phyloP scores from a whole-genome alignment of 2,113 vertebrate species.

The Chionomys nivalis region DNA sequence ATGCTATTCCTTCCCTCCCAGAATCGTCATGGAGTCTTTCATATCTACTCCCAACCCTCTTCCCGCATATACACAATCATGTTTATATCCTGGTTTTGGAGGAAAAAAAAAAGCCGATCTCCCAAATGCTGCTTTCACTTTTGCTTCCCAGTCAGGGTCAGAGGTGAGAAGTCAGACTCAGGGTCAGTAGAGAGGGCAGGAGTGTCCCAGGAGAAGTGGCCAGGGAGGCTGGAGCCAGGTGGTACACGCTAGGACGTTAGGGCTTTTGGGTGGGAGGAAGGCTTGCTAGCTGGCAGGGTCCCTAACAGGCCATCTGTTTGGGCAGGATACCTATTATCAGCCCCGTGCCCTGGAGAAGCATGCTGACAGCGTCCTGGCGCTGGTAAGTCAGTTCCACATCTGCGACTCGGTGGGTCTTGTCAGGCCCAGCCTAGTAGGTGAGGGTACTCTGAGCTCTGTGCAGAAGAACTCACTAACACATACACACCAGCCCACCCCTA shows the following conservation, averaged over 20 bases:
- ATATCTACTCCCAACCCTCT: neutral
- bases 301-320: conserved; percentile 61
- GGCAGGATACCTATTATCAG: conserved; percentile 92
- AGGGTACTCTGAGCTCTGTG: conserved; percentile 35
- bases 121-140: conserved; percentile 56
- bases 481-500: neutral
- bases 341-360: conserved; percentile 91
- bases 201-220: neutral
- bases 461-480: neutral
- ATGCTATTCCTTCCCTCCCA: neutral
- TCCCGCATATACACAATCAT: neutral
- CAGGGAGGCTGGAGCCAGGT: neutral
- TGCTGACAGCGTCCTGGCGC: conserved; percentile 91
- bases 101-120: conserved; percentile 2
- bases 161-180: neutral
- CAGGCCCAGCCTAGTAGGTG: neutral
- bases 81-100: neutral
- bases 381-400: conserved; percentile 86
- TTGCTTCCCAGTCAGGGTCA: conserved; percentile 9
- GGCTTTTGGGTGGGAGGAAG: neutral
- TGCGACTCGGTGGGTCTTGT: neutral
- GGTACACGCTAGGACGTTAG: neutral
- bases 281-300: neutral
- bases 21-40: conserved; percentile 13
- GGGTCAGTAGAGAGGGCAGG: neutral